A percentile compares a stretch with the other conserved stretches of the same genome.
These are phyloP conservation scores for Macrobrachium rosenbergii DNA, from an alignment of 1,140 invertebrate genomes.

Conservation along the genomic window DNA sequence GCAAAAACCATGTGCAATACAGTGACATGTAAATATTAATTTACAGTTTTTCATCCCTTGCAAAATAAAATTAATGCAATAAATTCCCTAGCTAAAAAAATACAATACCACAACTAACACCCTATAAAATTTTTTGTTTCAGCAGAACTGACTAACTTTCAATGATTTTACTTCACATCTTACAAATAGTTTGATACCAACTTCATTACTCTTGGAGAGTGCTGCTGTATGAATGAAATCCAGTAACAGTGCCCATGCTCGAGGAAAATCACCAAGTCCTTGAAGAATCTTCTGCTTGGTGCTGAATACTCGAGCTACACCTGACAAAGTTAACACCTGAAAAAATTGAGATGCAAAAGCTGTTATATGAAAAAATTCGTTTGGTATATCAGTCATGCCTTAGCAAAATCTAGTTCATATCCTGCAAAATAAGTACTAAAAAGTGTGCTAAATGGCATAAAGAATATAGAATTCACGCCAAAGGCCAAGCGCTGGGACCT, in stretches of 20 bases:
- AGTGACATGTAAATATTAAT: no score
- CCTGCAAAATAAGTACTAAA: no score
- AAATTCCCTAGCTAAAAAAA: no score
- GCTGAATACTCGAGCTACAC: slow-evolving; percentile 86
- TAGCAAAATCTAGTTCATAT: not conserved
- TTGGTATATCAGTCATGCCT: not conserved
- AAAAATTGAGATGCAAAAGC: slow-evolving; percentile 24
- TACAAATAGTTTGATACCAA: slow-evolving; percentile 69
- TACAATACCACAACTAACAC: no score
- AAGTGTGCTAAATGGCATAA: no score
- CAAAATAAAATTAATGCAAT: no score
- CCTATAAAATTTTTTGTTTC: no score
- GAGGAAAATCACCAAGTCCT: slow-evolving; percentile 88
- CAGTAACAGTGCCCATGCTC: slow-evolving; percentile 91
- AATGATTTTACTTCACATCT: slow-evolving; percentile 2
- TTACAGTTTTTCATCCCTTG: no score
- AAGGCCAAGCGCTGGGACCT: no score
- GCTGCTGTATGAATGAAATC: slow-evolving; percentile 95
- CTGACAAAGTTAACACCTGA: slow-evolving; percentile 80
- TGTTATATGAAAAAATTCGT: slow-evolving; percentile 5
- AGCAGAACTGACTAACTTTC: no score
- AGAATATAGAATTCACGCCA: no score
- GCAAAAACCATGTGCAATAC: no score
- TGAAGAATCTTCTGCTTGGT: slow-evolving; percentile 88
- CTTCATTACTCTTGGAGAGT: slow-evolving; percentile 91